Percentiles rank a stretch among this genome's conserved stretches.
phyloP scores from a whole-genome alignment of 2,797 vertebrate species.

The Cetoscarus ocellatus region DNA sequence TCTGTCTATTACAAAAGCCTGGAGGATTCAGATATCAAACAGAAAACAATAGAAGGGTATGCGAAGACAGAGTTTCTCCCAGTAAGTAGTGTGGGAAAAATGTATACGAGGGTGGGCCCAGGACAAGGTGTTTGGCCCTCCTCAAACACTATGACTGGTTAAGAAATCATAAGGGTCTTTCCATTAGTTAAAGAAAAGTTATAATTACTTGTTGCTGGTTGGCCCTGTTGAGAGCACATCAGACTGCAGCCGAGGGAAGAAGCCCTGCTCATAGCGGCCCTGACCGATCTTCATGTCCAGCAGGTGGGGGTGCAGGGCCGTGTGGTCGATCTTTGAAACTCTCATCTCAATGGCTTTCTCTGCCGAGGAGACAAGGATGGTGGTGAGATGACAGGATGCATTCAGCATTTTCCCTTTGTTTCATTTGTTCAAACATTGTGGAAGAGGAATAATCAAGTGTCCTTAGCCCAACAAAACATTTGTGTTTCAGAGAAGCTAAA shows the following conservation, averaged over 20 bases:
- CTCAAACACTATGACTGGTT: too few species aligned
- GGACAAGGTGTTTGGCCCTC: too few species aligned
- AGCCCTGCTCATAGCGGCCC: conserved; percentile 97
- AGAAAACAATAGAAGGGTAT: too few species aligned
- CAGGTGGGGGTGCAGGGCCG: conserved; percentile 96
- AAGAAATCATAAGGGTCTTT: too few species aligned
- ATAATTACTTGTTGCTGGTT: conserved; percentile 94
- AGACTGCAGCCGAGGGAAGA: conserved; percentile 96
- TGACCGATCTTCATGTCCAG: conserved; percentile 99
- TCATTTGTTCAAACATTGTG: not conserved
- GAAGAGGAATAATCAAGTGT: not conserved
- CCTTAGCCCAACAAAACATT: not conserved
- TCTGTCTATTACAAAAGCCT: too few species aligned
- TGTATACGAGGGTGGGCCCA: too few species aligned
- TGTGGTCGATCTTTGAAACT: conserved; percentile 97
- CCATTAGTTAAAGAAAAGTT: not conserved
- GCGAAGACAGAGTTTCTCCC: too few species aligned
- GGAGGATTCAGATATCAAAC: too few species aligned
- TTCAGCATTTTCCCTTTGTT: not conserved
- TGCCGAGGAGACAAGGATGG: conserved; percentile 59
- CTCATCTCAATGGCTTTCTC: conserved; percentile 97
- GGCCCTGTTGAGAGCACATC: conserved; percentile 96
- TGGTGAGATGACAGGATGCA: not conserved
- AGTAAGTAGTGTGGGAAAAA: too few species aligned
- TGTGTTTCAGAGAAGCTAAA: conserved; percentile 1